phyloP scores from a whole-genome alignment of 2,797 vertebrate species.

The Trachops cirrhosus region DNA sequence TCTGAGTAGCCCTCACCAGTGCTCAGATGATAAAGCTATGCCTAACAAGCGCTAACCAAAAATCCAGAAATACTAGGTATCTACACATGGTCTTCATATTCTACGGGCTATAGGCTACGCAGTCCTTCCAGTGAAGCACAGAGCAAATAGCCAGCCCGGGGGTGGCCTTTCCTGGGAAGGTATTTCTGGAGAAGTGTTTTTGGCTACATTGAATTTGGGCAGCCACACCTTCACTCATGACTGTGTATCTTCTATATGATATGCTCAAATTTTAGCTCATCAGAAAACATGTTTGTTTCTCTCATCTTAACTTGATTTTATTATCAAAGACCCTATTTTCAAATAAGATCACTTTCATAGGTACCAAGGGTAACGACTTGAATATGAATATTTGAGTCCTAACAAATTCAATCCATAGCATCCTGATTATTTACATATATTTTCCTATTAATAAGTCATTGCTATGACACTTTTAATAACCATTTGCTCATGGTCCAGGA shows the following conservation, averaged over 20 bases:
- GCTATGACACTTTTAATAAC: not conserved
- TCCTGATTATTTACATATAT: not conserved
- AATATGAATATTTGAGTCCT: not conserved
- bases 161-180: not conserved
- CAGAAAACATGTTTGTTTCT: not conserved
- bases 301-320: not conserved
- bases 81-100: not conserved
- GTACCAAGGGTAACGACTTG: not conserved
- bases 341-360: not conserved
- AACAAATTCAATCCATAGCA: not conserved
- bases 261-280: not conserved
- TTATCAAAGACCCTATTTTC: not conserved
- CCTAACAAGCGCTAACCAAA: not conserved
- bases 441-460: not conserved
- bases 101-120: not conserved
- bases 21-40: not conserved
- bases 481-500: not conserved
- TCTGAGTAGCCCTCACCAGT: not conserved
- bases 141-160: not conserved
- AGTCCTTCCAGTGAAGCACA: not conserved
- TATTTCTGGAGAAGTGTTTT: not conserved
- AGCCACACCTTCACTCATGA: not conserved
- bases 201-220: not conserved
- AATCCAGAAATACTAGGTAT: not conserved
- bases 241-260: not conserved